Evolutionary conservation across 2,113 vertebrate species (phyloP).

Genomic region (Catharus minimus): DNA sequence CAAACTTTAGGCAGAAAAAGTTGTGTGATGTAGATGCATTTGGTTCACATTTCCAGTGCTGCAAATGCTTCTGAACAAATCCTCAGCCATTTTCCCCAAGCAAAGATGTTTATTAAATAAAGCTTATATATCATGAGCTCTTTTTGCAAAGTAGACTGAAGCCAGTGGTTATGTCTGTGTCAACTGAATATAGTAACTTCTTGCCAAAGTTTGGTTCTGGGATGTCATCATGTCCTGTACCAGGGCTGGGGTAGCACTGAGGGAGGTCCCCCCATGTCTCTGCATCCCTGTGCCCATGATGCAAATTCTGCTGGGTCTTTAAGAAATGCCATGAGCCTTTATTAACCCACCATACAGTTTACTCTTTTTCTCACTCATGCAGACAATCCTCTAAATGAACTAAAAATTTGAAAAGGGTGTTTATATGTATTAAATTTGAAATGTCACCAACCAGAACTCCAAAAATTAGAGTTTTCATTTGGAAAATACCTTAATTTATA

Average conservation of each 20-base stretch:
- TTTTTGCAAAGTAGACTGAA: not conserved
- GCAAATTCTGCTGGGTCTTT: not conserved
- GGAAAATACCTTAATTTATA: not conserved
- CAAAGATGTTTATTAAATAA: not conserved
- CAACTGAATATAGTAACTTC: accelerated
- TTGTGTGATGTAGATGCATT: not conserved
- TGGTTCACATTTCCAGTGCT: not conserved
- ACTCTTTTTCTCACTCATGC: not conserved
- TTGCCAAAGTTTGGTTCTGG: not conserved
- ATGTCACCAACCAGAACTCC: not conserved
- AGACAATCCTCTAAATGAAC: not conserved
- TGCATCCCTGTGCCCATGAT: not conserved
- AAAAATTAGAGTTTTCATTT: not conserved
- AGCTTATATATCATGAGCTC: not conserved
- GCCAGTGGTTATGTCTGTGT: not conserved
- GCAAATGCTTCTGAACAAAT: not conserved
- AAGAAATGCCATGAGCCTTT: not conserved
- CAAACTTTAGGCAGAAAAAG: not conserved
- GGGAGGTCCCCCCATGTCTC: not conserved
- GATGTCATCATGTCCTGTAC: not conserved
- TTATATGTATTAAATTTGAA: not conserved
- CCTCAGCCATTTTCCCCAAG: accelerated
- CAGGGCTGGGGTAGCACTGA: not conserved
- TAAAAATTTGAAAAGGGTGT: not conserved
- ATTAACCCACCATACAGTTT: not conserved